These are phyloP conservation scores for Tanytarsus gracilentus DNA, from an alignment of 2,888 invertebrate genomes.

Conservation along the genomic window DNA sequence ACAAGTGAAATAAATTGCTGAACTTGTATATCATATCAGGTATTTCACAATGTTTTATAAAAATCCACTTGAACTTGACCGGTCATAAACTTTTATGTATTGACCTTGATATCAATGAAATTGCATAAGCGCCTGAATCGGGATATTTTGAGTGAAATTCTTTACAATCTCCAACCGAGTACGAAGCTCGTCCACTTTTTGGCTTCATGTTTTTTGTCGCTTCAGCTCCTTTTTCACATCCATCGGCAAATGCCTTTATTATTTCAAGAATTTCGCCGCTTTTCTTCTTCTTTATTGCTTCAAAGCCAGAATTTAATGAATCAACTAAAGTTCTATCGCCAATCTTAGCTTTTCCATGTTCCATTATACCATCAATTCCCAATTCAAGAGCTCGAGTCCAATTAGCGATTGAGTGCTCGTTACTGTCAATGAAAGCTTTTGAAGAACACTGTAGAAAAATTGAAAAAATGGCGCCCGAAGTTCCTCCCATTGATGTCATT, in stretches of 20 bases:
- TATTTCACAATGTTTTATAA: too few relatives aligned
- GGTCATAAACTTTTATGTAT: slow-evolving; percentile 31
- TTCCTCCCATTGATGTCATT: slow-evolving; percentile 66
- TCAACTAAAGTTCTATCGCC: slow-evolving; percentile 70
- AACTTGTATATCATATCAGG: too few relatives aligned
- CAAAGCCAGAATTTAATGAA: slow-evolving; percentile 32
- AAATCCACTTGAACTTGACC: too few relatives aligned
- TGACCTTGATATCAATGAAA: slow-evolving; percentile 51
- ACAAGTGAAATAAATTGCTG: too few relatives aligned
- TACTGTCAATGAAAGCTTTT: slow-evolving; percentile 41
- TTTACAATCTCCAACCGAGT: slow-evolving; percentile 31
- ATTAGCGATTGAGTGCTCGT: slow-evolving; percentile 34
- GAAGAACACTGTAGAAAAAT: slow-evolving; percentile 61
- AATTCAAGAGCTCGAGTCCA: slow-evolving; percentile 50
- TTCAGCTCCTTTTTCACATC: slow-evolving; percentile 34
- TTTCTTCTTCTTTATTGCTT: slow-evolving; percentile 30
- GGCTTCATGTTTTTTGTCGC: slow-evolving; percentile 30
- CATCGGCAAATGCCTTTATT: slow-evolving; percentile 32
- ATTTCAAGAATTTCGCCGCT: background rate
- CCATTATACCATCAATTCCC: slow-evolving; percentile 52
- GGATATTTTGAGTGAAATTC: slow-evolving; percentile 39
- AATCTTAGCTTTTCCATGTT: slow-evolving; percentile 61
- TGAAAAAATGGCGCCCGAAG: slow-evolving; percentile 70
- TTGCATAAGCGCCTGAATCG: slow-evolving; percentile 53
- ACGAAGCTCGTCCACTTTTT: slow-evolving; percentile 44